Evolutionary conservation across 1,140 invertebrate species (phyloP), one percentile per base, ranked within the genome.

Genomic region (Nephila pilipes): DNA sequence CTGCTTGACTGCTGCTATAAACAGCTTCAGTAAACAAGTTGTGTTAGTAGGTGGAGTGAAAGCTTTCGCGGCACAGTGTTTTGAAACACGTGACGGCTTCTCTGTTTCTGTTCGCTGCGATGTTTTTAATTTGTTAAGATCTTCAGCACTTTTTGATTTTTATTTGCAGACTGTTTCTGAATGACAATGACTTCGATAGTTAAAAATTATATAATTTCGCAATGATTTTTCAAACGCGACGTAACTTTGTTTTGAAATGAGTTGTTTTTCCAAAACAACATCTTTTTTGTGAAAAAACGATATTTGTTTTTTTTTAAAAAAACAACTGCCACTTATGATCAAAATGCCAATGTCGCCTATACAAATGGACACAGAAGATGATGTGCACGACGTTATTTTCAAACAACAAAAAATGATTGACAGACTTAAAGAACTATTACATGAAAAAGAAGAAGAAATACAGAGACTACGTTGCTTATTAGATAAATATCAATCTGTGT

Each of bases 401-500:
- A 95, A 96, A 93, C 97, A 97, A 94, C 97, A 98, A 93, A 96
- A 97, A 36, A 96, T 97, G 92, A 98, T 98, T 93, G 96, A 96
- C 54, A 85, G 97, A 94, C 96, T 98, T 94, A 97, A 98, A 95
- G 95, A 96, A 65, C 95, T 97, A 88, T 95, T 98, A 12, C 96
- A 96, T 87, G 96, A 96, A 89, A 97, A 97, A 85, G 97, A 99
- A 88, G 97, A 97, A 85, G 97, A 98, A 95, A 98, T 99, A 93
- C 96, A 97, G 92, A 97, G 98, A 94, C 95, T 99, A 46, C 96
- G 97, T 69, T 98, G 98, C 92, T 98, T 99, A 95, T 96, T 99
- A 94, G 98, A 99, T 95, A 99, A 99, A 95, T 98, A 98, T 96
- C 97, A 99, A 95, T 98, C 98, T 95, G 98, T 99, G 22, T 94